Percentiles rank a stretch among this genome's conserved stretches.
Conservation (phyloP, 2,888 invertebrate genomes). For the Latrodectus elegans region DNA sequence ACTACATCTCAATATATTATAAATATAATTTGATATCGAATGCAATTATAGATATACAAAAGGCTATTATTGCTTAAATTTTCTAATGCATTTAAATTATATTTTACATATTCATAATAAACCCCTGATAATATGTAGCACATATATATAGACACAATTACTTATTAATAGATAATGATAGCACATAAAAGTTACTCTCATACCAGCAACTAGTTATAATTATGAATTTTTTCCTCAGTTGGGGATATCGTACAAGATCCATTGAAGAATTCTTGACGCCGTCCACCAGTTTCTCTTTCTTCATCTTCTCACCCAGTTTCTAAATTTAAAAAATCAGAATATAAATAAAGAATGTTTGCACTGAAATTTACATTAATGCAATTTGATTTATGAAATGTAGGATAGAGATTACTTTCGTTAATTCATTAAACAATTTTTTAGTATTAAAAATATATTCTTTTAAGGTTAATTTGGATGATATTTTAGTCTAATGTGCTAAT, state of each 20-base stretch:
- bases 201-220: conserved; percentile 67
- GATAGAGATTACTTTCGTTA: no score
- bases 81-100: background rate
- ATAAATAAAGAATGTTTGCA: no score
- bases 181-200: background rate
- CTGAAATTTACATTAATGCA: no score
- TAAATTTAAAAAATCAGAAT: background rate
- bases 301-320: conserved; percentile 55
- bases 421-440: no score
- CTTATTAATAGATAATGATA: background rate
- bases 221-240: conserved; percentile 65
- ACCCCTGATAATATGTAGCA: background rate
- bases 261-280: conserved; percentile 41
- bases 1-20: no score
- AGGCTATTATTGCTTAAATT: background rate
- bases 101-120: background rate
- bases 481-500: no score
- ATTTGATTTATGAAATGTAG: no score
- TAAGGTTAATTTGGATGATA: no score
- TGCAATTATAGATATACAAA: background rate
- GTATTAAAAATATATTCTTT: no score
- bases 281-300: conserved; percentile 50
- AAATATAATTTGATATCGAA: no score
- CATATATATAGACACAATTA: background rate
- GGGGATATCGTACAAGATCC: conserved; percentile 58